Conservation (phyloP, 2,797 vertebrate genomes). For the Paguma larvata region DNA sequence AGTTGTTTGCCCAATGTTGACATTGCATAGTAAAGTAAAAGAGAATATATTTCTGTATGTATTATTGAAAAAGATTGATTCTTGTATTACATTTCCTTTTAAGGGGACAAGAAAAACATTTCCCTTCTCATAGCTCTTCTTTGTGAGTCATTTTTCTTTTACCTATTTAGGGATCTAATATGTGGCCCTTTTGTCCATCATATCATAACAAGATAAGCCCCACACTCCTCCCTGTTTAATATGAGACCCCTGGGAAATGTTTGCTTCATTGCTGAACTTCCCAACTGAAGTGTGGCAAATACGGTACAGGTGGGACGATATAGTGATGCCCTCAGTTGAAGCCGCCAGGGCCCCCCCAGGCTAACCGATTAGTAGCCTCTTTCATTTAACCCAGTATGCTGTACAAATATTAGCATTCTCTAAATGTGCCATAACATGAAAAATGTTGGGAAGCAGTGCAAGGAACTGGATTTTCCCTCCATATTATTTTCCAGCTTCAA, state of each 20-base stretch:
- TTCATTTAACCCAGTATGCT: background rate
- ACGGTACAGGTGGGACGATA: background rate
- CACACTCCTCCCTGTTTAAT: background rate
- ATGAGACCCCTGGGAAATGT: conserved; percentile 15
- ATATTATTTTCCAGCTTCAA: conserved; percentile 68
- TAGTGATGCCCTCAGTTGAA: background rate
- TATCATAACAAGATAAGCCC: conserved; percentile 25
- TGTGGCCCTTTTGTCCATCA: conserved; percentile 23
- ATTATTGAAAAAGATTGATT: conserved; percentile 64
- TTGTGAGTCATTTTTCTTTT: conserved; percentile 53
- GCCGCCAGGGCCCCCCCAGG: background rate
- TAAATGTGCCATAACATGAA: background rate
- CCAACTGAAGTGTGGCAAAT: background rate
- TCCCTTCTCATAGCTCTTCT: conserved; percentile 4
- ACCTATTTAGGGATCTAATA: conserved; percentile 22
- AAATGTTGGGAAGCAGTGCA: conserved; percentile 6
- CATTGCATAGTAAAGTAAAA: conserved; percentile 12
- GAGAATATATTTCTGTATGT: background rate
- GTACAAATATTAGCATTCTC: conserved; percentile 27
- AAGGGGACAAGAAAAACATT: conserved; percentile 4
- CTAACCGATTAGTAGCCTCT: background rate
- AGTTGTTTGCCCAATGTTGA: background rate
- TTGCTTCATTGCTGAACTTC: conserved; percentile 59
- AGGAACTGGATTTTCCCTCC: conserved; percentile 40
- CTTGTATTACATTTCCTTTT: conserved; percentile 47